Evolutionary conservation across 2,888 invertebrate genomes (phyloP), one percentile per base, ranked within the genome.

Genomic region (Drosophila glabriapex): DNA sequence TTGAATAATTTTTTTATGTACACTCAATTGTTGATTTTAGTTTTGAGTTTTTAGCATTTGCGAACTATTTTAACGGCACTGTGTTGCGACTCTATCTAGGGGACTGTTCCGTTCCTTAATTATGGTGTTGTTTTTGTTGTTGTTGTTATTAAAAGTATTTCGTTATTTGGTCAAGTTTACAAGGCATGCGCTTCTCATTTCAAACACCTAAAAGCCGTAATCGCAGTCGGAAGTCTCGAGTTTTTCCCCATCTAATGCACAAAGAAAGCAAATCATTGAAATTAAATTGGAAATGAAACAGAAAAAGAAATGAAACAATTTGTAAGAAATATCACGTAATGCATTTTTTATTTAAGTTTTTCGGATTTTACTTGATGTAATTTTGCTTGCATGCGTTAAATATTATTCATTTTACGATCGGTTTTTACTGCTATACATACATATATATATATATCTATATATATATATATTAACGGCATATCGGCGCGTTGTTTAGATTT

Each of bases 311-410:
- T 77, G 66, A 90, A 82, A 89, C 78, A 76, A 90, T 77, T 74
- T 87, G 76, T 82, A 89, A 82, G 90, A 90, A 90, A 80, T 86
- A 86, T 86, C 91, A 90, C 90, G 86, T 89, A 90, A 90, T 86
- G 84, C 82, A 89, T 81, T 82, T 75, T 83, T 83, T 83, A 80
- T 88, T 90, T 76, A 76, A 78, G 59, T 68, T 78, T 82, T 76
- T 86, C 72, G 58, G 60, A 74, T 78, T 71, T 76, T 68, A 55
- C 12, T 68, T 76, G 54, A 63, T 50, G 25, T 66, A 54, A 41
- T 55, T 61, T 69, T 73, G 72, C 73, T 73, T 66, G 73, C 64
- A 55, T 76, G 72, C 28, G 52, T 61, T 56, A 68, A 74, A 74
- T 73, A 71, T 76, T 35, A 43, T 55, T 73, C 33, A 61, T 50